Base-by-base conservation (phyloP, 1,140 invertebrate species). In the Sinella curviseta region DNA sequence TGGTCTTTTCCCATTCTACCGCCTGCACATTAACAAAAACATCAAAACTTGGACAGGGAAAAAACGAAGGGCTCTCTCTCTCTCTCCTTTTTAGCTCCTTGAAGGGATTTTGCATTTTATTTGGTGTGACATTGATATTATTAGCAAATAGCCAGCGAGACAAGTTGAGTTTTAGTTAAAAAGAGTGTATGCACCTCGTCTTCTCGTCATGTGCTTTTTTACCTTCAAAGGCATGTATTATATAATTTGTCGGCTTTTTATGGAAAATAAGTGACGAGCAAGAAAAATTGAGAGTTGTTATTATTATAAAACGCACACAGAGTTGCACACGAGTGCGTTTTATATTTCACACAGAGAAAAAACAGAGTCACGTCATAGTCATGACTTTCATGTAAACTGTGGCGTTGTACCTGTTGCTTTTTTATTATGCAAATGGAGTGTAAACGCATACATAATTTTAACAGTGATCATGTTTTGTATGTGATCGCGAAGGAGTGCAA, bases 171-270 rank as follows among this genome's bases (percentile, higher is more conserved):
- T n/a, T 65, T 8, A n/a, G 24, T 8, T 8, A 26, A 65, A 65
- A n/a, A n/a, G n/a, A n/a, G n/a, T n/a, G n/a, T n/a, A n/a, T n/a
- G n/a, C n/a, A n/a, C n/a, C n/a, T n/a, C n/a, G n/a, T n/a, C n/a
- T 65, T 33, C 26, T 70, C 3, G 30, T 65, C 24, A 26, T 16
- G 26, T 4, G 24, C 24, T 26, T 70, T 70, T 70, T 70, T 12
- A 31, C 65, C 65, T 70, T 70, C 65, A 33, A 70, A 30, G 28
- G 31, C 65, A 31, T 24, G 31, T 33, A 33, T 60, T 60, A 17
- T 26, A 60, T 70, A 31, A 70, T 30, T 70, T 70, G 65, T 70
- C 65, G 65, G 26, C 65, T 70, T 70, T 65, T 70, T 70, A 70
- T 70, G 65, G 65, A 70, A 70, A 65, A 65, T 65, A 26, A 26